Evolutionary conservation across 2,113 vertebrate species (phyloP), one percentile per base, ranked within the genome.

Genomic region (Scytalopus superciliaris): DNA sequence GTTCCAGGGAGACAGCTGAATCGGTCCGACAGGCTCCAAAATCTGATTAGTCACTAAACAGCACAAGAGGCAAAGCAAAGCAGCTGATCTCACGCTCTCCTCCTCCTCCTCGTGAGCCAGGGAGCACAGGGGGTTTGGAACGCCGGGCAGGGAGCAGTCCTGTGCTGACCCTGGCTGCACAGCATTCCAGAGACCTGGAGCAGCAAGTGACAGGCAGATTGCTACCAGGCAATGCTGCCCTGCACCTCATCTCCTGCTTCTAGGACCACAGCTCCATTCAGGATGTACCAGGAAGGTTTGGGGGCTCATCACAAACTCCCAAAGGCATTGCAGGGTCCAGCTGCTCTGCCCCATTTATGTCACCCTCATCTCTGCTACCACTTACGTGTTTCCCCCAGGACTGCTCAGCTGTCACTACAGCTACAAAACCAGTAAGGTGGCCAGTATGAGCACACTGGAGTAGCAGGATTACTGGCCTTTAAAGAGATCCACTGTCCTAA

Each of bases 31-130:
- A 60, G 92, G 73, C 96, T 96, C 92, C 92, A 93, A 97, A 96
- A 97, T 92, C 92, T 94, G 93, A 96, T 97, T 94, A 97, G 95
- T 96, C 96, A 96, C 88, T 94, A 89, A 94, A 95, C 86, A 78
- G 90, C 30, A 84, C 83, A 89, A 90, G 93, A 93, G 89, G 76
- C 83, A 83, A 52, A 80, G 82, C 75, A 86, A 80, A 89, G 92
- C 88, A 93, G 88, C 88, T 88, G 90, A 94, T 95, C 67, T 93
- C 60, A 52, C 7, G 5, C n/a, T 75, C 67, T 66, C 81, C 70
- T 47, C 56, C 52, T 57, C 55, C 56, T 67, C 63, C 63, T 91
- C 60, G 56, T 63, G 27, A 7, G 44, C 47, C 49, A 55, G 6
- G 0, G 0, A 56, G 68, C 22, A 10, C 21, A 0, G 44, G n/a